Evolutionary conservation across 2,113 vertebrate species (phyloP).

Genomic region (Plestiodon gilberti): DNA sequence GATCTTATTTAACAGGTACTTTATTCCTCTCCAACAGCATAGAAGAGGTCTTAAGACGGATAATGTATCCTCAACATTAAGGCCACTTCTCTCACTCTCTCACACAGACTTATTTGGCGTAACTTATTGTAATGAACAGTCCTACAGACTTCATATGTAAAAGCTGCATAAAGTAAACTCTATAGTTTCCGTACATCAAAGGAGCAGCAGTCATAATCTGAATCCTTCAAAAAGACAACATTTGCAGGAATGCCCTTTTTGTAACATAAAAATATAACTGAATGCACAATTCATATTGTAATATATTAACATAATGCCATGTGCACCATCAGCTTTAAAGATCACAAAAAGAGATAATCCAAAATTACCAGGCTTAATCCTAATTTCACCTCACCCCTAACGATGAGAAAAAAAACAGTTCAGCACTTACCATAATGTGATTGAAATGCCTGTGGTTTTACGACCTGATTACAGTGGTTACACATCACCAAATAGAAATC

Average conservation of each 20-base stretch:
- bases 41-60: neutral
- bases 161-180: neutral
- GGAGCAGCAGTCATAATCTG: neutral
- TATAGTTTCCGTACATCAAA: neutral
- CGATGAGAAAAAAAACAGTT: conserved; percentile 72
- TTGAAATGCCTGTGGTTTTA: conserved; percentile 99
- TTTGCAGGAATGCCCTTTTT: neutral
- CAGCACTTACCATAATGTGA: conserved; percentile 96
- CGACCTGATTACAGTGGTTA: conserved; percentile 97
- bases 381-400: conserved; percentile 73
- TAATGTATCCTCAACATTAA: neutral
- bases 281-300: conserved; percentile 49
- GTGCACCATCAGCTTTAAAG: conserved; percentile 48
- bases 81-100: neutral
- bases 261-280: conserved; percentile 9
- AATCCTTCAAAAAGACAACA: neutral
- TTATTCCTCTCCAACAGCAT: neutral
- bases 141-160: neutral
- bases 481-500: conserved; percentile 99
- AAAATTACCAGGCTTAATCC: conserved; percentile 72
- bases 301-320: conserved; percentile 56
- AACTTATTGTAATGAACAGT: neutral
- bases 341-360: conserved; percentile 41
- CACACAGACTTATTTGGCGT: neutral
- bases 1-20: neutral